Evolutionary conservation across 2,797 vertebrate species (phyloP).

Genomic region (Zalophus californianus): DNA sequence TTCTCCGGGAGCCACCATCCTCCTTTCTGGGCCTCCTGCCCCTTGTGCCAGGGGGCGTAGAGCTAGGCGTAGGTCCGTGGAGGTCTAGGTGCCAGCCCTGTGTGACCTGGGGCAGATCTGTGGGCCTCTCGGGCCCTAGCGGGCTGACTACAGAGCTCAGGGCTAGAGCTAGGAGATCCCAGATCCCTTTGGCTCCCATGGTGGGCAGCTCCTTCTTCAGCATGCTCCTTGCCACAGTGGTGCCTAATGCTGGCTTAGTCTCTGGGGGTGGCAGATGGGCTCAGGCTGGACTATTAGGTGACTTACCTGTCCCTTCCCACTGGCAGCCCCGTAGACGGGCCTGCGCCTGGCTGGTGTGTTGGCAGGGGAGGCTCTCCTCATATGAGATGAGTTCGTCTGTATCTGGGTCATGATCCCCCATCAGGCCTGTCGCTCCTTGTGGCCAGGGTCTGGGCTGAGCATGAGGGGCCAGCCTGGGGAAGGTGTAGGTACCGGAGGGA

Average conservation of each 20-base stretch:
- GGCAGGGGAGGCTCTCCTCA: background rate
- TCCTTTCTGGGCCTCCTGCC: background rate
- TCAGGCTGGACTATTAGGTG: background rate
- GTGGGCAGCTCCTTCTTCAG: background rate
- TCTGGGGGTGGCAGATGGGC: background rate
- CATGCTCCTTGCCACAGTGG: fast-evolving
- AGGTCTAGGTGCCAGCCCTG: background rate
- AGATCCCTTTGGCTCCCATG: fast-evolving
- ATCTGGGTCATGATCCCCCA: background rate
- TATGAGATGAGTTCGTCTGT: fast-evolving
- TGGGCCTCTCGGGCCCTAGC: background rate
- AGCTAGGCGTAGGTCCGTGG: background rate
- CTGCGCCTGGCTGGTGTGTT: background rate
- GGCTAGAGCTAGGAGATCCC: background rate
- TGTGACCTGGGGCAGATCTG: background rate
- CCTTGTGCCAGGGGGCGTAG: fast-evolving
- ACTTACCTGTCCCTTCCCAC: background rate
- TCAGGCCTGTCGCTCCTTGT: background rate
- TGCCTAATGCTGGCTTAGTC: background rate
- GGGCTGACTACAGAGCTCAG: background rate
- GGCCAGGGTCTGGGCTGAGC: background rate
- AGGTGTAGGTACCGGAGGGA: background rate
- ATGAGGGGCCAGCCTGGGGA: background rate
- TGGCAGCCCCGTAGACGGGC: background rate
- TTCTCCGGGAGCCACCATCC: background rate